A percentile compares a stretch with the other conserved stretches of the same genome.
These are phyloP conservation scores for Triops longicaudatus DNA, from an alignment of 1,140 invertebrate genomes.

Conservation along the genomic window DNA sequence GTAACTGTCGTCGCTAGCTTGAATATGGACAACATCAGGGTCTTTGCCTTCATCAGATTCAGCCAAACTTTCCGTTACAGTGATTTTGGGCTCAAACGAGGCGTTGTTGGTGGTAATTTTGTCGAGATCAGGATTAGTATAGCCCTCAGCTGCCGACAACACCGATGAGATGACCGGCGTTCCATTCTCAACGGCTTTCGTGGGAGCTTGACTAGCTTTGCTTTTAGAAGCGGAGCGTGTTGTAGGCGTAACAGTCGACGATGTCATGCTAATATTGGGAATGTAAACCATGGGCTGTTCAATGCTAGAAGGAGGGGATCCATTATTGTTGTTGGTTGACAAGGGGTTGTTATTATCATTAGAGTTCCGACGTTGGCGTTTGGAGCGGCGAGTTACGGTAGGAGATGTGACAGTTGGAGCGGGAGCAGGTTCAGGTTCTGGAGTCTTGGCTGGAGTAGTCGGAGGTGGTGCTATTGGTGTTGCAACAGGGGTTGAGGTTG, in stretches of 20 bases:
- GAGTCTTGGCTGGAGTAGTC: neutral
- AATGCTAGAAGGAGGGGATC: neutral
- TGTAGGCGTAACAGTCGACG: neutral
- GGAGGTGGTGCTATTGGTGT: slow-evolving; percentile 17
- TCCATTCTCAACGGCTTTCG: neutral
- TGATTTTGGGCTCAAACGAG: neutral
- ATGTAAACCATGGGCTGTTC: slow-evolving; percentile 12
- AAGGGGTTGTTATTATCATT: neutral
- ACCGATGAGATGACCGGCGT: neutral
- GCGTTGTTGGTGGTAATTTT: neutral
- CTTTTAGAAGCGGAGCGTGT: neutral
- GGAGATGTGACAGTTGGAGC: neutral
- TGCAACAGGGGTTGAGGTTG: slow-evolving; percentile 2
- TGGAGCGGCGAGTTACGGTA: neutral
- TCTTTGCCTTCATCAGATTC: neutral
- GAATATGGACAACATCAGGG: neutral
- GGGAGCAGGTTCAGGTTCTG: neutral
- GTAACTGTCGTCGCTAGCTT: neutral
- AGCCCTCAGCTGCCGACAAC: neutral
- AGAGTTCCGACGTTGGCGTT: neutral
- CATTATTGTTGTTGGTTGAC: neutral
- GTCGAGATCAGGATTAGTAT: slow-evolving; percentile 7
- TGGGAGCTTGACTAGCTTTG: neutral
- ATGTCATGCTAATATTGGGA: neutral
- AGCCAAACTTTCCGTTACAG: neutral